A percentile compares a stretch with the other conserved stretches of the same genome.
Conservation (phyloP, 1,140 invertebrate species). For the Rhizoglyphus robini region DNA sequence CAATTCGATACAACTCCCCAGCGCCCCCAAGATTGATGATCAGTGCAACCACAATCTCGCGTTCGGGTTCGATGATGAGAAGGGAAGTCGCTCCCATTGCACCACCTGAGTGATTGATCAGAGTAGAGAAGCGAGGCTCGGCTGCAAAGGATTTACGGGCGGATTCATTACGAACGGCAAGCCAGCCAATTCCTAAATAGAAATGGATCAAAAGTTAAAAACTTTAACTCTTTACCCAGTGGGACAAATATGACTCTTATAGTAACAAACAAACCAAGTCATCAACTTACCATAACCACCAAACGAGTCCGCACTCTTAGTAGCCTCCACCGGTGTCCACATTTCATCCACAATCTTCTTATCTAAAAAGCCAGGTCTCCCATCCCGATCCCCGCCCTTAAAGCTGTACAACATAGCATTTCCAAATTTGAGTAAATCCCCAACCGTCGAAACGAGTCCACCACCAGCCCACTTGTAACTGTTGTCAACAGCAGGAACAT, state of each 20-base stretch:
- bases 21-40: constrained; percentile 40
- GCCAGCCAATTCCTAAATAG: constrained; percentile 15
- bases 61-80: constrained; percentile 39
- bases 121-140: no score
- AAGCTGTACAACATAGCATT: no score
- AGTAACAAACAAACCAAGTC: constrained; percentile 12
- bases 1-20: constrained; percentile 31
- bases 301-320: no score
- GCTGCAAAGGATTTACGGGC: neutral
- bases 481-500: no score
- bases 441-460: no score
- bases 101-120: no score
- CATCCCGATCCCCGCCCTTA: neutral
- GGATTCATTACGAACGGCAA: neutral
- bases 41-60: constrained; percentile 42
- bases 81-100: constrained; percentile 47
- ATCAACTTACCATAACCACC: no score
- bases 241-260: neutral
- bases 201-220: neutral
- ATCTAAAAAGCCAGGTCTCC: constrained; percentile 35
- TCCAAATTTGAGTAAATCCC: no score
- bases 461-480: no score
- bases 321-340: no score
- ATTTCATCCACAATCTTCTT: constrained; percentile 37
- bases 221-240: neutral